A percentile compares a stretch with the other conserved stretches of the same genome.
phyloP scores from a whole-genome alignment of 1,140 invertebrate species.

The Scylla paramamosain region DNA sequence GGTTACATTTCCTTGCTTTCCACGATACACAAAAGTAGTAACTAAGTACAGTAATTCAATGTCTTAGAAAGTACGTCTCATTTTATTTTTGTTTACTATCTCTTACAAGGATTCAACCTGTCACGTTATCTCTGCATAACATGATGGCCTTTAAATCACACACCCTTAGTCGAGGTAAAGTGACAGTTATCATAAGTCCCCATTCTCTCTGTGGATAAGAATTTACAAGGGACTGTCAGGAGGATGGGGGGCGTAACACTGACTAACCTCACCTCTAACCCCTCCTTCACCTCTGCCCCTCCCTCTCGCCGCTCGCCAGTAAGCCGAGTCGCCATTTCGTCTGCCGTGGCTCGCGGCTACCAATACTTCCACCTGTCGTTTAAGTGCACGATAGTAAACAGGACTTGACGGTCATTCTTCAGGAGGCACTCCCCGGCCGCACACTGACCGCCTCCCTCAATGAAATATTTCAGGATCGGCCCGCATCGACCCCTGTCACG shows the following conservation, averaged over 20 bases:
- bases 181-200: not conserved
- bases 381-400: not conserved
- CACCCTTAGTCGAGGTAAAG: not conserved
- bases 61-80: too few species aligned
- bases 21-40: too few species aligned
- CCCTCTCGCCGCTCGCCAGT: not conserved
- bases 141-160: too few species aligned
- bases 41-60: too few species aligned
- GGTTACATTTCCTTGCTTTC: too few species aligned
- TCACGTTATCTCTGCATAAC: too few species aligned
- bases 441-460: not conserved
- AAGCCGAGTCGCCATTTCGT: not conserved
- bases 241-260: not conserved
- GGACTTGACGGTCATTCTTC: not conserved
- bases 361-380: not conserved
- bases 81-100: too few species aligned
- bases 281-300: not conserved
- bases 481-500: constrained; percentile 52
- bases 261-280: not conserved
- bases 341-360: not conserved
- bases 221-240: not conserved
- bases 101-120: too few species aligned
- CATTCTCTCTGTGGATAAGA: not conserved
- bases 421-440: not conserved
- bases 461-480: constrained; percentile 43